Evolutionary conservation across 2,797 vertebrate genomes (phyloP).

Genomic region (Sebastiscus albofasciatus): DNA sequence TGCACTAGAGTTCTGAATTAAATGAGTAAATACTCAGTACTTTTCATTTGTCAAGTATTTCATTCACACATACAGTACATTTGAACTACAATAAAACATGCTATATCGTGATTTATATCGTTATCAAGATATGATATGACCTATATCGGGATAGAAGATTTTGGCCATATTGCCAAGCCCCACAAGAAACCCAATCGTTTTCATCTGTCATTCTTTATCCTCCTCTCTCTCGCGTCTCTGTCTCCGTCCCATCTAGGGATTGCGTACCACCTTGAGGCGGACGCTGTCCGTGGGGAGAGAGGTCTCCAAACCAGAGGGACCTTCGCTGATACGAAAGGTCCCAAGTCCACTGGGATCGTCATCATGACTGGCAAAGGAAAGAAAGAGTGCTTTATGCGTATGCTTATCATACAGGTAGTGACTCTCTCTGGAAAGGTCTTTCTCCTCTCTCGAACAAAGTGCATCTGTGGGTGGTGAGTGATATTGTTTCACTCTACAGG

Average conservation of each 20-base stretch:
- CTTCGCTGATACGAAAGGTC: constrained; percentile 67
- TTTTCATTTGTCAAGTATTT: too few relatives aligned
- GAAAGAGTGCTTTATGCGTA: constrained; percentile 74
- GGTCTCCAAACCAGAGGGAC: constrained; percentile 82
- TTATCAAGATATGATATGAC: too few relatives aligned
- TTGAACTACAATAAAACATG: too few relatives aligned
- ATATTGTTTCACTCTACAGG: constrained; percentile 75
- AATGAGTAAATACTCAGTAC: not conserved
- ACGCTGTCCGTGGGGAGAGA: constrained; percentile 81
- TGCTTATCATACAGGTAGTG: constrained; percentile 86
- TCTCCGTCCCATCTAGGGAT: constrained; percentile 78
- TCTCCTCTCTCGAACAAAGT: not conserved
- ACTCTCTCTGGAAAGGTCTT: not conserved
- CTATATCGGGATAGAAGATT: not conserved
- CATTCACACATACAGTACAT: too few relatives aligned
- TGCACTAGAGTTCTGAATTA: not conserved
- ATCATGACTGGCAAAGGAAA: constrained; percentile 80
- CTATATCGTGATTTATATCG: too few relatives aligned
- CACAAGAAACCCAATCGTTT: not conserved
- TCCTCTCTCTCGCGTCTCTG: not conserved
- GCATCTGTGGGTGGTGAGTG: not conserved
- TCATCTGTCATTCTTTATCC: not conserved
- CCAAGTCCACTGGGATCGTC: constrained; percentile 77
- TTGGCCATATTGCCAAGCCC: too few relatives aligned
- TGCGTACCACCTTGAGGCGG: constrained; percentile 84